Evolutionary conservation across 2,113 vertebrate species (phyloP), one percentile per base, ranked within the genome.

Genomic region (Bujurquina vittata): DNA sequence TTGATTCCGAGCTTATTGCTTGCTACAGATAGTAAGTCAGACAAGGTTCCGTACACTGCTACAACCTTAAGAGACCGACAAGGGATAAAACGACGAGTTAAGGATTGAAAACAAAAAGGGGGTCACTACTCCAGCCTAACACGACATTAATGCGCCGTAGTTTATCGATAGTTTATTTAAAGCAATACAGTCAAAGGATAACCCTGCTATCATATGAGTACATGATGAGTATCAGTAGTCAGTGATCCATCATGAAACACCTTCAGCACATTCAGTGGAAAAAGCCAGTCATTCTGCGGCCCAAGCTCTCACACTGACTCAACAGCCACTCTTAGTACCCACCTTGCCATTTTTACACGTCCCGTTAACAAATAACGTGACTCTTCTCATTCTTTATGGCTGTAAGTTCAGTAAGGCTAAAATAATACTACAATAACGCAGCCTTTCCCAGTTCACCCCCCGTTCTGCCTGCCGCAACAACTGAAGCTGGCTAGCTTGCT

Each of bases 1-100:
- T 97, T 97, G 76, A 99, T 98, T 84, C 97, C 97, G 2, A 99
- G 95, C 93, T 98, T 99, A 90, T 91, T 98, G 89, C 98, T 98
- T 11, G 98, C 98, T 82, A 99, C 96, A 18, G 97, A 97, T 40
- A 99, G 94, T 86, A 99, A 81, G 89, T 99, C 98, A 0, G 98
- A 96, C 73, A 99, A 91, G 52, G 97, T 97, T 78, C 98, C 98
- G 46, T 99, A 98, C 3, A 99, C 97, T 80, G 98, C 97, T 89
- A 99, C 97, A 10, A 99, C 98, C 98, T 99, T 91, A 1, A 75
- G n/a, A 60, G 58, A 37, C 6, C 33, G 33, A 4, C 83, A 5
- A 11, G 3, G 6, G 59, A 1, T 33, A 22, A 14, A 1, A 59
- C 22, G 22, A 10, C 1, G 52, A 3, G 31, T 20, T 74, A 43